Evolutionary conservation across 1,140 invertebrate genomes (phyloP), one percentile per base, ranked within the genome.

Genomic region (Drosophila kanapiae): DNA sequence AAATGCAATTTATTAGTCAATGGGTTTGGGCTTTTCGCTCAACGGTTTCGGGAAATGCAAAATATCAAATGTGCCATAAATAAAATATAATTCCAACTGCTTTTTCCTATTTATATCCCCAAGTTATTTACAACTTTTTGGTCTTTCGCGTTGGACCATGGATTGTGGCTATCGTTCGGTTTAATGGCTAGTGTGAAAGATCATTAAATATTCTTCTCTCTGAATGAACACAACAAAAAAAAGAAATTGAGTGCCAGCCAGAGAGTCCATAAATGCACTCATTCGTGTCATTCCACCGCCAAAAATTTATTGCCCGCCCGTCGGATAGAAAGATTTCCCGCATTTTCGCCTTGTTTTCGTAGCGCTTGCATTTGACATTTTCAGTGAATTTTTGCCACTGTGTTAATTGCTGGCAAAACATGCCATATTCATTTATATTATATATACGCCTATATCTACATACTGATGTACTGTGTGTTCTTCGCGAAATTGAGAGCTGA

Each of bases 331-430:
- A 31, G 29, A 48, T 51, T 56, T 61, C 16, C 38, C 38, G 18
- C 58, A 43, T 33, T 62, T 64, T 51, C 37, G n/a, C 13, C 11
- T 18, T 62, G 62, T 67, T 69, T 67, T 67, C 37, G 23, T 35
- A 37, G 47, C 47, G 47, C 37, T 68, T 65, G 67, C 67, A 53
- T 54, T 54, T 67, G 67, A 70, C 67, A 70, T 68, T 68, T 70
- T 70, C 67, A 68, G 63, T 68, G 63, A 42, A 68, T 68, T 48
- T 68, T 68, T 27, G 63, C 63, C 63, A 37, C 40, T 38, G 38
- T 70, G 63, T 70, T 70, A 68, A 70, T 70, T 42, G 48, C 38
- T 65, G 38, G 23, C 48, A 68, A 70, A 70, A 68, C 67, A 70
- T 54, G 23, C 33, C 23, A 47, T 70, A 47, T 56, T 68, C 56